Base-by-base conservation (phyloP, 2,888 invertebrate species). In the Heliconius hortense region DNA sequence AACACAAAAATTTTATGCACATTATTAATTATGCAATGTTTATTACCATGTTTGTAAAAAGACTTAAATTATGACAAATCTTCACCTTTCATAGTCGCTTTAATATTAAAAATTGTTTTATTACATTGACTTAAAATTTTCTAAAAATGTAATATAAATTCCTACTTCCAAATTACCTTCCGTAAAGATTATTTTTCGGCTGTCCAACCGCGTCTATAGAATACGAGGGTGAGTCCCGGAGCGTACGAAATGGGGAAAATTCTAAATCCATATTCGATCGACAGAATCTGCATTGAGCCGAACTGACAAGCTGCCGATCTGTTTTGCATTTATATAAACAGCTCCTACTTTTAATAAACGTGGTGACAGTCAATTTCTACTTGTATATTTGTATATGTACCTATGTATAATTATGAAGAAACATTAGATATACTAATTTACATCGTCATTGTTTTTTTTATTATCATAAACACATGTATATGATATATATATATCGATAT, bases 251-350 rank as follows among this genome's bases (percentile, higher is more conserved):
- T 88, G 86, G 90, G 90, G 89, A 89, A 86, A 88, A 88, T 88
- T 91, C 88, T 90, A 91, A 92, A 93, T 94, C 93, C 92, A 93
- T 93, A 93, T 94, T 93, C 93, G 92, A 94, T 93, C 93, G 92
- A 88, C 82, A 87, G 89, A 88, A 89, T 90, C 89, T 89, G 87
- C 89, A 86, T 89, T 92, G 92, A 94, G 91, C 89, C 91, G 90
- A 92, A 89, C 90, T 93, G 94, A 94, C 94, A 94, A 93, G 92
- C 91, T 89, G 89, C 89, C 90, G 92, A 92, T 89, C 94, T 93
- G 91, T 89, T 94, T 94, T 94, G 94, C 94, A 93, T 94, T 93
- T 94, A 94, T 92, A 94, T 94, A 94, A 94, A 94, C 92, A 93
- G 89, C 89, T 90, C 88, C 88, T 87, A 90, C 90, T 89, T 90